Evolutionary conservation across 2,113 vertebrate genomes (phyloP), one percentile per base, ranked within the genome.

Genomic region (Semnornis frantzii): DNA sequence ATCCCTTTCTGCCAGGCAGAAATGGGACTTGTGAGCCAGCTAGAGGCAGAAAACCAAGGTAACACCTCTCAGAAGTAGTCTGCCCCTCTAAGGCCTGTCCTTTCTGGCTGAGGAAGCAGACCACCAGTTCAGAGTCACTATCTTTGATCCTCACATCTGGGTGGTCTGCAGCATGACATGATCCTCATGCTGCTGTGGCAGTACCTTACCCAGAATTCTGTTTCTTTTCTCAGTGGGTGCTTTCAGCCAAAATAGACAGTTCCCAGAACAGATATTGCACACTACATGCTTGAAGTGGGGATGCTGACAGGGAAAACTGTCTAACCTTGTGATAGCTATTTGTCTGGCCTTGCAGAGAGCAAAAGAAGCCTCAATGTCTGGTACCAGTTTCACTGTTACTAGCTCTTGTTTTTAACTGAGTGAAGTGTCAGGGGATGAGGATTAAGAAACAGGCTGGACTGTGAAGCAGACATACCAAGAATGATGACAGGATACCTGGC

Each of bases 1-100:
- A 16, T 44, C 44, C 15, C 44, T 44, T 16, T 44, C 44, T 44
- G 44, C 44, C 44, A 44, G 44, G 44, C 44, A 44, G 14, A 16
- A 44, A 70, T 30, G 19, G 13, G 5, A 5, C 19, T 89, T 4
- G 28, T 42, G 10, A 69, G 20, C 25, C 50, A 33, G 4, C 18
- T 39, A 60, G 28, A 59, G 23, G 17, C 9, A 48, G 42, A 82
- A 81, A 12, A 69, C 8, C 12, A 54, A 65, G 37, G 9, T 8
- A 33, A 44, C 23, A 30, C 8, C 10, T 64, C 12, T 6, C 0
- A 0, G 1, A 71, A n/a, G 16, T 31, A 93, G 19, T 4, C 19
- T 48, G 10, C 58, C 9, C 19, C 13, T 46, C 5, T 11, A 54
- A 9, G 3, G 4, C 21, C 21, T 65, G 15, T 54, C 6, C 12